A percentile compares a stretch with the other conserved stretches of the same genome.
These are phyloP conservation scores for Bagarius yarrelli DNA, from an alignment of 2,113 vertebrate species.

Conservation along the genomic window DNA sequence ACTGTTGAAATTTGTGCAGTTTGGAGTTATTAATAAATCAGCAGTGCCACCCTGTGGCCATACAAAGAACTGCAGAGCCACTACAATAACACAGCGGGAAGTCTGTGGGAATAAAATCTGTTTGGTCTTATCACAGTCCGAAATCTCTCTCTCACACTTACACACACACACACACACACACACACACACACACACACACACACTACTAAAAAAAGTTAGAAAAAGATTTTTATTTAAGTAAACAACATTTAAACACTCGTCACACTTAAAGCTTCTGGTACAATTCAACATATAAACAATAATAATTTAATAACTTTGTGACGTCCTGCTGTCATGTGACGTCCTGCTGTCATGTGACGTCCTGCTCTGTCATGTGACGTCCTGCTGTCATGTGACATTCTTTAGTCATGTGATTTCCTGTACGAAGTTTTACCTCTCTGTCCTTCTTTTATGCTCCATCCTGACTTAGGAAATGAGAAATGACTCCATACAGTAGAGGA, in stretches of 20 bases:
- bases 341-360: not conserved
- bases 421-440: not conserved
- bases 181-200: not conserved
- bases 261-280: not conserved
- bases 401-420: not conserved
- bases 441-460: conserved; percentile 53
- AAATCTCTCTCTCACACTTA: not conserved
- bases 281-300: not conserved
- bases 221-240: not conserved
- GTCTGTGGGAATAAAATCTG: not conserved
- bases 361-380: not conserved
- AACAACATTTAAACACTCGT: not conserved
- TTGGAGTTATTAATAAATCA: too few species aligned
- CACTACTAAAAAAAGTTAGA: not conserved
- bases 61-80: not conserved
- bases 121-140: not conserved
- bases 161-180: conserved; percentile 21
- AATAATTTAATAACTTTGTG: not conserved
- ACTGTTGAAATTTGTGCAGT: too few species aligned
- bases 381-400: not conserved
- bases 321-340: not conserved
- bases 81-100: not conserved
- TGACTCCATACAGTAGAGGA: conserved; percentile 88
- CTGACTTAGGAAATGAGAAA: conserved; percentile 80
- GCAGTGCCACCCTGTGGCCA: not conserved